phyloP scores from a whole-genome alignment of 2,113 vertebrate species.

The Cyprinus carpio region DNA sequence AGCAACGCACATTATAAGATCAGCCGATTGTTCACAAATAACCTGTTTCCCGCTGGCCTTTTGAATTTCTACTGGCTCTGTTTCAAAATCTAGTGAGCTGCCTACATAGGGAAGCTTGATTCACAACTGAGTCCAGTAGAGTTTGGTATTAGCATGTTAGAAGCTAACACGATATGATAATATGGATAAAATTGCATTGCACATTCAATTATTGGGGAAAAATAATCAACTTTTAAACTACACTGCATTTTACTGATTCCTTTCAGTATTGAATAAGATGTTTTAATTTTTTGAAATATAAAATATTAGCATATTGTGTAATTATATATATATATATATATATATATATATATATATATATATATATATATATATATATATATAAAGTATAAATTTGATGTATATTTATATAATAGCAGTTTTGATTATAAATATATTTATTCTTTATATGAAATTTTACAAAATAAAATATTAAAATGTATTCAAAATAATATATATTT shows the following conservation, averaged over 20 bases:
- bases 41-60: neutral
- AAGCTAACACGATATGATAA: neutral
- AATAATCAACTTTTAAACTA: neutral
- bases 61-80: constrained; percentile 2
- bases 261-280: neutral
- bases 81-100: neutral
- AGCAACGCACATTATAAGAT: neutral
- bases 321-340: too few species aligned
- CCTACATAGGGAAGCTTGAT: neutral
- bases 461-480: too few species aligned
- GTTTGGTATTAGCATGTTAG: neutral
- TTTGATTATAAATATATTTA: too few species aligned
- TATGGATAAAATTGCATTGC: neutral
- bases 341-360: too few species aligned
- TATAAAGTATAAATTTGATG: too few species aligned
- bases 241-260: neutral
- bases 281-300: too few species aligned
- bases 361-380: too few species aligned
- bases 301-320: too few species aligned
- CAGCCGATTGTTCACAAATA: neutral
- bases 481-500: too few species aligned
- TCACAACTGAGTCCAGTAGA: neutral
- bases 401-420: too few species aligned
- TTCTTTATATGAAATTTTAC: too few species aligned
- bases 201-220: neutral